Base-by-base conservation (phyloP, 2,797 vertebrate genomes). In the Nothura maculosa region DNA sequence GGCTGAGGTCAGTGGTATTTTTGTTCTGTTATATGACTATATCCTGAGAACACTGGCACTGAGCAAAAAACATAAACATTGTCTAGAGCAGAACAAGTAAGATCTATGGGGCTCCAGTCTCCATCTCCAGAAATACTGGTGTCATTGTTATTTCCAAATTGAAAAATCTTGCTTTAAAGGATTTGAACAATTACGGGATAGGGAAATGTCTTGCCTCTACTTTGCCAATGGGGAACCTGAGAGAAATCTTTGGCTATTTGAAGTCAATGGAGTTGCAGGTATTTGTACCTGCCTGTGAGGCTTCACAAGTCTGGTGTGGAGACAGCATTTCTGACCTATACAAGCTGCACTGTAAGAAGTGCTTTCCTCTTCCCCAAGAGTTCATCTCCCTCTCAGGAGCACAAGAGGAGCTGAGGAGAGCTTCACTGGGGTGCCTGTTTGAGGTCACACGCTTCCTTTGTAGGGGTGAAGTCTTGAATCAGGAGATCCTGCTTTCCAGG, bases 121-220 rank as follows among this genome's bases (percentile, higher is more conserved):
- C 57, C 45, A 6, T 43, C 64, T 40, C 48, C 62, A 1, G 4
- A 48, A 36, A 52, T 0, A 4, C 42, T 19, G 3, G 27, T 43
- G 66, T 36, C 5, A 3, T 34, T 47, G 36, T 25, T 3, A 1
- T 28, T 32, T 36, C 43, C 43, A 45, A 32, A 48, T 55, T 1
- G 11, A 34, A 15, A 40, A 4, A 32, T 19, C 43, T 63, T 63
- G 64, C 19, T 67, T 4, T 1, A 47, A 54, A 52, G 52, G 18
- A 34, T 45, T 60, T 0, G 0, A 20, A 38, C 45, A 4, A 17
- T 47, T 27, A 0, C 1, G 0, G 64, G 42, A 36, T 4, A 10
- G 54, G 45, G 50, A 32, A 12, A 12, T n/a, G 22, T 21, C 73
- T 58, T 22, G 4, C 30, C 50, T 20, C 6, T 1, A 28, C 22